Evolutionary conservation across 2,888 invertebrate species (phyloP).

Genomic region (Camponotus fellah): DNA sequence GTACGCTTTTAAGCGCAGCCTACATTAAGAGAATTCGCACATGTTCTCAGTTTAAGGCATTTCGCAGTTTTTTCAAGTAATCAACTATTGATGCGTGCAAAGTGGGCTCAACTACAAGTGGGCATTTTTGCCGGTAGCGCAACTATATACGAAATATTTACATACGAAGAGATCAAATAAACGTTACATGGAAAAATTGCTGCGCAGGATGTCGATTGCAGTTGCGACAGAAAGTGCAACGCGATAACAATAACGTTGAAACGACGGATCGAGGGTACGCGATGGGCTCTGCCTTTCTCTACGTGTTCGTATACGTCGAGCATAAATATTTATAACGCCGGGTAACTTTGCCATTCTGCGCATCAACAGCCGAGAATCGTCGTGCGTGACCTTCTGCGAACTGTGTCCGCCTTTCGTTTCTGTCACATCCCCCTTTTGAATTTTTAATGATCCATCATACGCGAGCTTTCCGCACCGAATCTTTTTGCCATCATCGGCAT

Average conservation of each 20-base stretch:
- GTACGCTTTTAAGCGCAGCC: constrained; percentile 35
- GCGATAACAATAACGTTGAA: constrained; percentile 30
- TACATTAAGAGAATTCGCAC: constrained; percentile 30
- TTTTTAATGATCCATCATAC: constrained; percentile 66
- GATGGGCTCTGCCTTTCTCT: background rate
- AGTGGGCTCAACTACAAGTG: background rate
- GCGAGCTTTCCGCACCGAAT: constrained; percentile 29
- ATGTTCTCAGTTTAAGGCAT: background rate
- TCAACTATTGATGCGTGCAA: background rate
- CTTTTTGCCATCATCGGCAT: constrained; percentile 9
- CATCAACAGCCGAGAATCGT: constrained; percentile 46
- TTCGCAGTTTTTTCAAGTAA: constrained; percentile 14
- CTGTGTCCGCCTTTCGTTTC: constrained; percentile 58
- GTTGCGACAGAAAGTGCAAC: constrained; percentile 11
- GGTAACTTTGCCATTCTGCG: constrained; percentile 70
- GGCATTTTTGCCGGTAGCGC: background rate
- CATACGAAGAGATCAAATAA: constrained; percentile 37
- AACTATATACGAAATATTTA: constrained; percentile 16
- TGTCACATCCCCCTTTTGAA: constrained; percentile 61
- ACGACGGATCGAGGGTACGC: background rate
- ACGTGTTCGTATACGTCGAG: background rate
- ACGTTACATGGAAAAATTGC: constrained; percentile 31
- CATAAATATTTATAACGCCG: constrained; percentile 72
- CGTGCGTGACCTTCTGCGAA: constrained; percentile 65
- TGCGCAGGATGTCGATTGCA: constrained; percentile 25